Conservation (phyloP, 2,888 invertebrate genomes). For the Xestoiulus laeticollis region DNA sequence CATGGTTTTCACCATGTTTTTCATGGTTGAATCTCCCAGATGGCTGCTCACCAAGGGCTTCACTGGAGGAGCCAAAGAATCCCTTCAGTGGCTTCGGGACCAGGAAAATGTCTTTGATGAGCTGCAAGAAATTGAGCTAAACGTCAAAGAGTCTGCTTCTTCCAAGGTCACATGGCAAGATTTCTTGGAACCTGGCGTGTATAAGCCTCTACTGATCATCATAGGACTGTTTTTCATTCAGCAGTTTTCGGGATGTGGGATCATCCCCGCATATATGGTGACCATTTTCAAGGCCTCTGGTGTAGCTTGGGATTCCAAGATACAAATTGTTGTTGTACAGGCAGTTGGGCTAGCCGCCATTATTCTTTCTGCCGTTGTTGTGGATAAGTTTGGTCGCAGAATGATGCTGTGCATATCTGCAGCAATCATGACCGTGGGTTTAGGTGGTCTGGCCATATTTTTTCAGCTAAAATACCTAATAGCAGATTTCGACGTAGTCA, state of each 20-base stretch:
- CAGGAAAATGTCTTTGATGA: slow-evolving; percentile 18
- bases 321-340: slow-evolving; percentile 53
- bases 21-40: slow-evolving; percentile 51
- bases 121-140: slow-evolving; percentile 35
- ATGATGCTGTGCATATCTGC: slow-evolving; percentile 55
- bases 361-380: slow-evolving; percentile 39
- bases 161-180: background rate
- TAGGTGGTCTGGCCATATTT: slow-evolving; percentile 38
- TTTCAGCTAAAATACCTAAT: background rate
- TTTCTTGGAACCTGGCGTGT: slow-evolving; percentile 11
- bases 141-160: background rate
- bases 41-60: slow-evolving; percentile 46
- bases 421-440: slow-evolving; percentile 49
- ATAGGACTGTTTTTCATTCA: slow-evolving; percentile 57
- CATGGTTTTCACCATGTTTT: background rate
- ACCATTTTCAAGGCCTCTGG: slow-evolving; percentile 56
- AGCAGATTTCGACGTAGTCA: background rate
- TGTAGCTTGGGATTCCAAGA: slow-evolving; percentile 52
- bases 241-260: slow-evolving; percentile 56
- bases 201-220: slow-evolving; percentile 54
- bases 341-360: slow-evolving; percentile 30
- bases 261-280: slow-evolving; percentile 56
- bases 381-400: slow-evolving; percentile 55
- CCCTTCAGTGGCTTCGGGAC: slow-evolving; percentile 44
- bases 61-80: background rate